A percentile compares a stretch with the other conserved stretches of the same genome.
These are phyloP conservation scores for Thymallus thymallus DNA, from an alignment of 2,113 vertebrate species.

Conservation along the genomic window DNA sequence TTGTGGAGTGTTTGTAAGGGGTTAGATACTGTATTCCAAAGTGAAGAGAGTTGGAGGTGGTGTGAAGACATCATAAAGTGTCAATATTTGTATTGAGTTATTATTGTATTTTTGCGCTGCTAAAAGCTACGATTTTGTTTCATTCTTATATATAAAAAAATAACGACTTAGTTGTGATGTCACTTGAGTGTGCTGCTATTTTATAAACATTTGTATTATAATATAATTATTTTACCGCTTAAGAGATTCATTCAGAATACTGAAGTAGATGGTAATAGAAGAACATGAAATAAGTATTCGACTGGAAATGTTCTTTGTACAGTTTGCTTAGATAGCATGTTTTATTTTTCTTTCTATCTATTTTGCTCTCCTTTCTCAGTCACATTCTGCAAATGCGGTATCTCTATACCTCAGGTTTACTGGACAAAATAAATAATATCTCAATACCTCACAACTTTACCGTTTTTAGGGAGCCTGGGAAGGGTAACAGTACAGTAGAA, in stretches of 20 bases:
- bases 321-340: slow-evolving; percentile 81
- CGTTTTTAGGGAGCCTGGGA: slow-evolving; percentile 69
- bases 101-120: slow-evolving; percentile 89
- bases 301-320: slow-evolving; percentile 95
- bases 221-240: slow-evolving; percentile 99
- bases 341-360: slow-evolving; percentile 53
- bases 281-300: slow-evolving; percentile 87
- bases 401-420: slow-evolving; percentile 97
- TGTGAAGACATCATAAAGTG: slow-evolving; percentile 85
- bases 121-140: slow-evolving; percentile 98
- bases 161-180: slow-evolving; percentile 99
- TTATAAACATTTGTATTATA: slow-evolving; percentile 99
- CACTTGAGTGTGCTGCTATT: slow-evolving; percentile 99
- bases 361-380: slow-evolving; percentile 74
- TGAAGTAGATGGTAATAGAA: slow-evolving; percentile 92
- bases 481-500: slow-evolving; percentile 27
- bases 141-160: slow-evolving; percentile 86
- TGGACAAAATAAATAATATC: slow-evolving; percentile 80
- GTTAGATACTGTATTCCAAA: slow-evolving; percentile 78
- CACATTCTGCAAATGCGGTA: slow-evolving; percentile 86
- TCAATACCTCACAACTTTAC: slow-evolving; percentile 85
- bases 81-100: slow-evolving; percentile 54
- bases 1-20: slow-evolving; percentile 58
- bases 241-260: slow-evolving; percentile 88
- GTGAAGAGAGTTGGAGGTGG: slow-evolving; percentile 75